Evolutionary conservation across 1,140 invertebrate species (phyloP).

Genomic region (Pentalonia nigronervosa): DNA sequence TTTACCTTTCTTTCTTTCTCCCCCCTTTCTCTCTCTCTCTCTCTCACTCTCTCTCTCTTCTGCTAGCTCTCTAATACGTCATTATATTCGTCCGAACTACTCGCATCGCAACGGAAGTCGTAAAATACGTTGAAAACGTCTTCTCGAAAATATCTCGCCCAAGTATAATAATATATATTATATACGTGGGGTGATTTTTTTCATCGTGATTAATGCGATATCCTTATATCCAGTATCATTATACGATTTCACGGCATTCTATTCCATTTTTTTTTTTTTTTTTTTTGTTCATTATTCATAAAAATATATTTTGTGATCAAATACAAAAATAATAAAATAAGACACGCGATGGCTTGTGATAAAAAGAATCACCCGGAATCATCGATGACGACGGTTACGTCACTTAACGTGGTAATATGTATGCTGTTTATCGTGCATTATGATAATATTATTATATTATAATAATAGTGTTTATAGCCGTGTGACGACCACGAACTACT

Average conservation of each 20-base stretch:
- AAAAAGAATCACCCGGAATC: neutral
- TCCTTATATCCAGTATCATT: neutral
- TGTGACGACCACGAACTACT: neutral
- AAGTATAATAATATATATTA: neutral
- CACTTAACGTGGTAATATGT: neutral
- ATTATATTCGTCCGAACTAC: slow-evolving; percentile 32
- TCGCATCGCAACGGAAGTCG: neutral
- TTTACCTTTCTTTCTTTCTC: neutral
- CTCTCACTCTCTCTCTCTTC: neutral
- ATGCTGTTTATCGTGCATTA: neutral
- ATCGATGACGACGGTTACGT: neutral
- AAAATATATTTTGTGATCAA: neutral
- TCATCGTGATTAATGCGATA: neutral
- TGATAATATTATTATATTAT: neutral
- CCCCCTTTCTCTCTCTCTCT: neutral
- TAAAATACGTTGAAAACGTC: slow-evolving; percentile 39
- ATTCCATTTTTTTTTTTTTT: neutral
- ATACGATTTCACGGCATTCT: neutral
- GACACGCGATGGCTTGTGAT: neutral
- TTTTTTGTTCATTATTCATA: neutral
- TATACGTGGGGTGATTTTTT: neutral
- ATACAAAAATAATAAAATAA: neutral
- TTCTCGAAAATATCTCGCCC: neutral
- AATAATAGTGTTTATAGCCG: neutral
- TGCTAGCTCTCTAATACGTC: neutral